Evolutionary conservation across 2,888 invertebrate species (phyloP).

Genomic region (Tipula confusa): DNA sequence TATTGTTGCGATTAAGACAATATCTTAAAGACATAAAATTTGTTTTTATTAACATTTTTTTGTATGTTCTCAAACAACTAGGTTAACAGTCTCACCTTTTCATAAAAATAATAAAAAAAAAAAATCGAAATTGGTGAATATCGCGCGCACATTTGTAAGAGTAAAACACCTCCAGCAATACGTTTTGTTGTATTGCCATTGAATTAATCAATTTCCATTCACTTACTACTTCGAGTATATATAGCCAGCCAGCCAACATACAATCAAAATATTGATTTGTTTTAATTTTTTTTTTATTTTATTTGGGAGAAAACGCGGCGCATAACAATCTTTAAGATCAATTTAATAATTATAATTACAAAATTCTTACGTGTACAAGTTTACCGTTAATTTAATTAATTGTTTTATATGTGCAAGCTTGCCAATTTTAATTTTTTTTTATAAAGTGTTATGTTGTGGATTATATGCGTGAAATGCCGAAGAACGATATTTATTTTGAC

Average conservation of each 20-base stretch:
- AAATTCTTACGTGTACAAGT: not conserved
- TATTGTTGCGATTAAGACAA: too few relatives aligned
- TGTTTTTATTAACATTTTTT: not conserved
- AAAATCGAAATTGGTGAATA: constrained; percentile 3
- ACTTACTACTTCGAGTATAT: not conserved
- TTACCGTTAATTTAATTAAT: constrained; percentile 16
- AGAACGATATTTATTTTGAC: not conserved
- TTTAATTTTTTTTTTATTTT: not conserved
- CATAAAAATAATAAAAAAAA: not conserved
- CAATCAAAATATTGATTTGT: constrained; percentile 20
- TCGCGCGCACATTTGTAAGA: not conserved
- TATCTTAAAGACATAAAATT: not conserved
- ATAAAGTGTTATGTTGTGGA: not conserved
- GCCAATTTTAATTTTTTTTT: not conserved
- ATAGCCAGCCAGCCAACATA: not conserved
- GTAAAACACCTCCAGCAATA: constrained; percentile 5
- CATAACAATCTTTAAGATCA: constrained; percentile 3
- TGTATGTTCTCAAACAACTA: not conserved
- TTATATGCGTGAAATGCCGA: not conserved
- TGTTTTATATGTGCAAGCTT: not conserved
- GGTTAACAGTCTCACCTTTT: constrained; percentile 25
- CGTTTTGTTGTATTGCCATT: not conserved
- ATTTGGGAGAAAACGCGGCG: not conserved
- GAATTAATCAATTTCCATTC: constrained; percentile 25
- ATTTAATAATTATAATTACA: constrained; percentile 20